Percentiles rank a stretch among this genome's conserved stretches.
These are phyloP conservation scores for Peromyscus nudipes DNA, from an alignment of 2,797 vertebrate species.

Conservation along the genomic window DNA sequence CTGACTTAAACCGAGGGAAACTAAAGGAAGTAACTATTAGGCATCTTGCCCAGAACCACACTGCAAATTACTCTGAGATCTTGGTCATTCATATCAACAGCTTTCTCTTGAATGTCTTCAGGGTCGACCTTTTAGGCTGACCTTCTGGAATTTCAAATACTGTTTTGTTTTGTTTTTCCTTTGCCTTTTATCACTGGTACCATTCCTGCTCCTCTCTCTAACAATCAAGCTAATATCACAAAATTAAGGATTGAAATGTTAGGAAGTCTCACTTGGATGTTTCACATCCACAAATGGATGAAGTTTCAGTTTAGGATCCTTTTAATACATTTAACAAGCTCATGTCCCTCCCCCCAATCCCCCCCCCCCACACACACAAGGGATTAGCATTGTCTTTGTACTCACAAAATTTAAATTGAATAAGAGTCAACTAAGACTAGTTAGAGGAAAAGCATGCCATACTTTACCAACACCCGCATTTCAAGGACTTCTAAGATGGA, in stretches of 20 bases:
- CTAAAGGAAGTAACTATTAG: not conserved
- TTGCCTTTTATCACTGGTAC: not conserved
- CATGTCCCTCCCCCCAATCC: not conserved
- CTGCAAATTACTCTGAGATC: not conserved
- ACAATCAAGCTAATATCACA: constrained; percentile 28
- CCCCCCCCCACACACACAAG: not conserved
- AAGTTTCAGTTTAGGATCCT: not conserved
- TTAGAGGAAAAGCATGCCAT: constrained; percentile 57
- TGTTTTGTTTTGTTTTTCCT: not conserved
- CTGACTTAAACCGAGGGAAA: not conserved
- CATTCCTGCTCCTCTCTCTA: constrained; percentile 18
- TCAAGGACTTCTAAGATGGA: constrained; percentile 77
- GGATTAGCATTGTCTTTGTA: constrained; percentile 6
- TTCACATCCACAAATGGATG: not conserved
- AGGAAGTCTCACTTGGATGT: constrained; percentile 50
- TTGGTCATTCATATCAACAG: not conserved
- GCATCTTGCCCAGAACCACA: not conserved
- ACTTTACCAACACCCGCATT: constrained; percentile 55
- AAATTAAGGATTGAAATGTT: constrained; percentile 52
- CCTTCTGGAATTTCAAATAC: constrained; percentile 38
- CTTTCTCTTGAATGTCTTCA: not conserved
- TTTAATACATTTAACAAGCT: constrained; percentile 41
- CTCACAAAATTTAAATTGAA: constrained; percentile 68
- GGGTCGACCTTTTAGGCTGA: not conserved
- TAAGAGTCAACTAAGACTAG: constrained; percentile 21